Conservation (phyloP, 1,140 invertebrate genomes). For the Drosophila lacteicornis region DNA sequence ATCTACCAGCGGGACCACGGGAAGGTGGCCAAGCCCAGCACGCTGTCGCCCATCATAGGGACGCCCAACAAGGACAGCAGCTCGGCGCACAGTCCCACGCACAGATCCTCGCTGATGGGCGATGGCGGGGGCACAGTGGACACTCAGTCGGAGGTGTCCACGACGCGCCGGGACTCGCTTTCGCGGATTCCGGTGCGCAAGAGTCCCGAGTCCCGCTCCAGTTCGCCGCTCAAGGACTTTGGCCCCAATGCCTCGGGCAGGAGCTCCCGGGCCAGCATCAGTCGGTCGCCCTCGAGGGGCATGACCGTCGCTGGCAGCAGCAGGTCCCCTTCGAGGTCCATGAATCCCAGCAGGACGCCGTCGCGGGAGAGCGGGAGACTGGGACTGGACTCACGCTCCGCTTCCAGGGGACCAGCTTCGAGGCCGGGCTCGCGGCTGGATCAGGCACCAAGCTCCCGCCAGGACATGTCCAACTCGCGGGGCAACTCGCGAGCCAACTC, state of each 20-base stretch:
- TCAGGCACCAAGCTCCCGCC: slow-evolving; percentile 49
- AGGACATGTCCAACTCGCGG: slow-evolving; percentile 49
- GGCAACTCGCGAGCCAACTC: slow-evolving; percentile 74
- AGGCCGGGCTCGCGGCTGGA: slow-evolving; percentile 69
- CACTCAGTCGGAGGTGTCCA: slow-evolving; percentile 57
- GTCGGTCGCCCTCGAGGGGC: slow-evolving; percentile 57
- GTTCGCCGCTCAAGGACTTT: slow-evolving; percentile 56
- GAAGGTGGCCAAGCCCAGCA: slow-evolving; percentile 78
- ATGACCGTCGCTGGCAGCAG: no score
- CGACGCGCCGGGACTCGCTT: slow-evolving; percentile 65
- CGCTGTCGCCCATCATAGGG: slow-evolving; percentile 81
- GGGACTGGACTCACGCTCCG: slow-evolving; percentile 37
- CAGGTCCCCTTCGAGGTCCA: slow-evolving; percentile 61
- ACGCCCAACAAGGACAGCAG: slow-evolving; percentile 83
- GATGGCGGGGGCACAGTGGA: slow-evolving; percentile 21
- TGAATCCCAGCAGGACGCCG: slow-evolving; percentile 41
- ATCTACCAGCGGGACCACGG: slow-evolving; percentile 43
- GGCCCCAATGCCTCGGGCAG: slow-evolving; percentile 29
- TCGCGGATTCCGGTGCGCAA: slow-evolving; percentile 75
- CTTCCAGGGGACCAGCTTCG: slow-evolving; percentile 56
- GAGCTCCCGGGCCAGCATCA: slow-evolving; percentile 60
- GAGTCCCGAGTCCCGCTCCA: slow-evolving; percentile 63
- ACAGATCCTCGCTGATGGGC: slow-evolving; percentile 39
- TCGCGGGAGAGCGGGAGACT: slow-evolving; percentile 50
- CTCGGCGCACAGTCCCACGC: slow-evolving; percentile 67